Evolutionary conservation across 1,140 invertebrate species (phyloP), one percentile per base, ranked within the genome.

Genomic region (Zelostemma sp.): DNA sequence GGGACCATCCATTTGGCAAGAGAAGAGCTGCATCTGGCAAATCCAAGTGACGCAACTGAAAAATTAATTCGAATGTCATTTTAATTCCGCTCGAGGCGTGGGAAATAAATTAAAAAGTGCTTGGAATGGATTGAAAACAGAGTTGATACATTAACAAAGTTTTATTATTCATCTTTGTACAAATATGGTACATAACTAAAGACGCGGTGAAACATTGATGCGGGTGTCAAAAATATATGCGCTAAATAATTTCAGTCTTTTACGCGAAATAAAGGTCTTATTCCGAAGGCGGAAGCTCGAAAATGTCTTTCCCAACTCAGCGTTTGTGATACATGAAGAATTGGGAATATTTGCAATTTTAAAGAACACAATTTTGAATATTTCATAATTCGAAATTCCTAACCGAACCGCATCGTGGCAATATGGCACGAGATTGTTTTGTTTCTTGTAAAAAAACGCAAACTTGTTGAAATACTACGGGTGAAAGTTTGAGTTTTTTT

Each of bases 201-300:
- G 65, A 71, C 65, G 55, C 68, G 64, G 49, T 53, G 56, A 76
- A 59, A 72, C 48, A 60, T 54, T 51, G 47, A 55, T 76, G 68
- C 50, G 66, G 74, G 73, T 80, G 73, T 80, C 78, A 77, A 82
- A 81, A 81, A 79, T 77, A 79, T 79, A 79, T 77, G 77, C 71
- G 64, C 50, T 56, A 72, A n/a, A n/a, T 74, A 73, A 79, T 75
- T 77, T 83, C 79, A 85, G 79, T 84, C 79, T 83, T 83, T 60
- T 51, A 69, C 60, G 57, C 73, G 69, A 79, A 80, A 81, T 31
- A 65, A 79, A 59, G 63, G 66, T 71, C 72, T 58, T 50, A 49
- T 21, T 31, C 14, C 33, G 38, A 12, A 25, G 33, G 5, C 11
- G 48, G 17, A 45, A 17, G n/a, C 48, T 28, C 25, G 25, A 28